Evolutionary conservation across 2,113 vertebrate species (phyloP).

Genomic region (Zosterops japonicus): DNA sequence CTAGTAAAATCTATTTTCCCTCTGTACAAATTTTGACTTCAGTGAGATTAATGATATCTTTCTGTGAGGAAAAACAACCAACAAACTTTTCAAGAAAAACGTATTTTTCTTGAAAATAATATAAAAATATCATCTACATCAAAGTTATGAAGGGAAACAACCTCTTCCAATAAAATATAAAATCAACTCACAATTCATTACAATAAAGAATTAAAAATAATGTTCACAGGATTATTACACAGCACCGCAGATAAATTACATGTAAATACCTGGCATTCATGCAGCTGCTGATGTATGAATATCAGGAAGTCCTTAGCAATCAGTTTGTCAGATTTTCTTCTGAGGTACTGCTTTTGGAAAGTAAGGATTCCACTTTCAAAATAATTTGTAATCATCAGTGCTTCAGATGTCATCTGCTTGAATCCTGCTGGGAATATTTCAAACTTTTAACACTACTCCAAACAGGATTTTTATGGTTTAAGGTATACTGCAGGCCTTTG

Average conservation of each 20-base stretch:
- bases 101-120: not conserved
- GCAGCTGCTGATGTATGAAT: not conserved
- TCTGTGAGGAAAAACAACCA: not conserved
- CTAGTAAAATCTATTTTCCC: not conserved
- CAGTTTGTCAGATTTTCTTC: not conserved
- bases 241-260: not conserved
- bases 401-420: not conserved
- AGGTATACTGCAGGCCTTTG: not conserved
- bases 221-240: not conserved
- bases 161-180: not conserved
- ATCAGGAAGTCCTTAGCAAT: not conserved
- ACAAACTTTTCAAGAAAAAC: not conserved
- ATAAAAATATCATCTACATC: not conserved
- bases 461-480: not conserved
- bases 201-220: not conserved
- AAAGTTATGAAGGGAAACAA: not conserved
- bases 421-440: not conserved
- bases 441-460: not conserved
- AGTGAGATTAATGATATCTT: not conserved
- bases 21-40: not conserved
- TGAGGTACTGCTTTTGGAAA: not conserved
- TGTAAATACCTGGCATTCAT: not conserved
- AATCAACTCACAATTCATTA: not conserved
- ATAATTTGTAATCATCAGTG: not conserved
- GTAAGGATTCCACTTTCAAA: not conserved